Evolutionary conservation across 2,888 invertebrate genomes (phyloP).

Genomic region (Laothoe populi): DNA sequence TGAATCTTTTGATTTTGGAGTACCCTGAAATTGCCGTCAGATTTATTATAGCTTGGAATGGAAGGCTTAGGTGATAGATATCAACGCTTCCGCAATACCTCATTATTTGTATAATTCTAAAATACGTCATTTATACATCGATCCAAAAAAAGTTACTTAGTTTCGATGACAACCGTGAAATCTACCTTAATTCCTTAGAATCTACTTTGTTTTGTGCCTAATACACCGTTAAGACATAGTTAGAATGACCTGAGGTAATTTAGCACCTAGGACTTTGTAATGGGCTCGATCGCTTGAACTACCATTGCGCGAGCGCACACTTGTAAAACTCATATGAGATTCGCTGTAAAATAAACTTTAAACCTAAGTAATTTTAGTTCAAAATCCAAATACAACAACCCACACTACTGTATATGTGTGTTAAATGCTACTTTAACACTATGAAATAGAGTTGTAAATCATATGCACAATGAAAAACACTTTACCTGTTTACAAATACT

Average conservation of each 20-base stretch:
- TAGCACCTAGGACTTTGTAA: conserved; percentile 19
- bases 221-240: conserved; percentile 12
- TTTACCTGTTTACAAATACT: conserved; percentile 21
- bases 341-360: neutral
- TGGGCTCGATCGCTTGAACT: conserved; percentile 9
- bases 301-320: conserved; percentile 1
- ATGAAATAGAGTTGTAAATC: conserved; percentile 2
- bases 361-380: neutral
- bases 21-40: too few relatives aligned
- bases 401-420: neutral
- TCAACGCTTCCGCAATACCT: too few relatives aligned
- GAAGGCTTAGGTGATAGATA: too few relatives aligned
- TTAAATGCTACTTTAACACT: neutral
- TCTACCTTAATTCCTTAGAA: too few relatives aligned
- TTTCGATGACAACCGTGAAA: too few relatives aligned
- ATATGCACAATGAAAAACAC: neutral
- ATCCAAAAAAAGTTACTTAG: too few relatives aligned
- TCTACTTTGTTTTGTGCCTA: neutral
- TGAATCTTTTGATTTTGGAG: too few relatives aligned
- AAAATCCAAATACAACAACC: neutral
- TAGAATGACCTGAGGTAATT: conserved; percentile 16
- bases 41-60: too few relatives aligned
- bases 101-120: too few relatives aligned
- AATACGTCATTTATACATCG: too few relatives aligned
- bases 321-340: neutral